Evolutionary conservation across 2,113 vertebrate genomes (phyloP), one percentile per base, ranked within the genome.

Genomic region (Actinemys pallida): DNA sequence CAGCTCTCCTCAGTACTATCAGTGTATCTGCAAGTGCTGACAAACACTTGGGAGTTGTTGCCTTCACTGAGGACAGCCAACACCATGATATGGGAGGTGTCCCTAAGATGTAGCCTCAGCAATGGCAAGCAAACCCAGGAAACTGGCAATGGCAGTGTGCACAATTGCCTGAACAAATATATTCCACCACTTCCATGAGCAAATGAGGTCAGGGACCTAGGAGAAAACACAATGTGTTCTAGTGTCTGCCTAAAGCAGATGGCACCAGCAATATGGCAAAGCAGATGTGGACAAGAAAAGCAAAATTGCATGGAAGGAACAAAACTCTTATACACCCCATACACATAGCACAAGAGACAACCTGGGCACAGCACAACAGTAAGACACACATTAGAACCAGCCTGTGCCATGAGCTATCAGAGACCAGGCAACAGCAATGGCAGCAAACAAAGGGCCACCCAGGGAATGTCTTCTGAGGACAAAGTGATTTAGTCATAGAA

Each of bases 101-200:
- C 0, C 3, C 75, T 54, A 39, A 0, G 2, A 5, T 45, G 24
- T 20, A 89, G 78, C 25, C 29, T 62, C 89, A 84, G 83, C 27
- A 53, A 11, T 2, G n/a, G 5, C 2, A 45, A 20, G 83, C 9
- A 10, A 52, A 86, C 56, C 42, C 80, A 65, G 49, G 49, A 89
- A 78, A 19, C 0, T 8, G 54, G 0, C 0, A 57, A 35, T n/a
- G 31, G 13, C 62, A 12, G 31, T 27, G 8, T 1, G 7, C 12
- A 9, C 56, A 57, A 27, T 10, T 27, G 25, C 56, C 25, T 3
- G 6, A 88, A 11, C 2, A 86, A 45, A 35, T 4, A 2, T 31
- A 5, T 11, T 72, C 31, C 20, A 42, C 2, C 19, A 42, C 14
- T 42, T 83, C 53, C 16, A 19, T 83, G 45, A 92, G 24, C 16